Evolutionary conservation across 1,140 invertebrate genomes (phyloP).

Genomic region (Philopotamus ludificatus): DNA sequence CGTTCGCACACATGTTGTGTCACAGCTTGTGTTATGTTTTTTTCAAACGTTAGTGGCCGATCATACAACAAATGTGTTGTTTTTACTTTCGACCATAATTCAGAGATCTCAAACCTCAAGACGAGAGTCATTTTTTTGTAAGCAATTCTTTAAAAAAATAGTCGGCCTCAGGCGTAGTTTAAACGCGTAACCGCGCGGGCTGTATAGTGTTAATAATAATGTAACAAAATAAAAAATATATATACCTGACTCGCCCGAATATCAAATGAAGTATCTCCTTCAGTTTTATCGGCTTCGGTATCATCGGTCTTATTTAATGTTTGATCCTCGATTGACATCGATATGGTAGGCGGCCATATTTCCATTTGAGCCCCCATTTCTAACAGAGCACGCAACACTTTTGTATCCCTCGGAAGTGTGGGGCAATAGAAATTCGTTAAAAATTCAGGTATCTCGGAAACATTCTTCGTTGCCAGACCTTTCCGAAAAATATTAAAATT

Average conservation of each 20-base stretch:
- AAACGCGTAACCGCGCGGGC: too few species aligned
- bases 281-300: not conserved
- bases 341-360: constrained; percentile 18
- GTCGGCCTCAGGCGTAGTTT: too few species aligned
- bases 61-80: too few species aligned
- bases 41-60: too few species aligned
- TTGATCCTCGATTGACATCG: constrained; percentile 11
- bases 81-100: too few species aligned
- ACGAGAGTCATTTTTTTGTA: too few species aligned
- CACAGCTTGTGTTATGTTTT: too few species aligned
- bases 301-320: constrained; percentile 5
- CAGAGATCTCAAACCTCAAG: too few species aligned
- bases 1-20: too few species aligned
- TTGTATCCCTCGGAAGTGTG: constrained; percentile 47
- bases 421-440: constrained; percentile 43
- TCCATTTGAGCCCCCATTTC: constrained; percentile 46
- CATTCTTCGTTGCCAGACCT: not conserved
- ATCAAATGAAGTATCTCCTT: constrained; percentile 21
- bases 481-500: too few species aligned
- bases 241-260: constrained; percentile 35
- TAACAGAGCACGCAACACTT: constrained; percentile 48
- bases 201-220: not conserved
- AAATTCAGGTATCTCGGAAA: constrained; percentile 52
- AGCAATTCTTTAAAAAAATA: too few species aligned
- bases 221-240: not conserved